A percentile compares a stretch with the other conserved stretches of the same genome.
Evolutionary conservation across 2,113 vertebrate species (phyloP).

Genomic region (Chaetodon trifascialis): DNA sequence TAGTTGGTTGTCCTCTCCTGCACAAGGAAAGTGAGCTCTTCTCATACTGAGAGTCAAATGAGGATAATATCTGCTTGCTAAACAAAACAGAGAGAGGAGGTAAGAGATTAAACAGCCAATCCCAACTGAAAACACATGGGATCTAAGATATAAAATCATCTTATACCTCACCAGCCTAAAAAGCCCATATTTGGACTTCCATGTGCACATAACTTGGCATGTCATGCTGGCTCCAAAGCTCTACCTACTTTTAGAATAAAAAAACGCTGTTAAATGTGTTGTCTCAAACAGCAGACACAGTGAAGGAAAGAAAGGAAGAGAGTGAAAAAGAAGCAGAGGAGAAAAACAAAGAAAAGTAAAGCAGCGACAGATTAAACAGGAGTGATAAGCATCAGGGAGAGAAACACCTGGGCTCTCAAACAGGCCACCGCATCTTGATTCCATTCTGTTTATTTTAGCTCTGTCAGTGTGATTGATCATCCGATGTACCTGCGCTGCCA

Average conservation of each 20-base stretch:
- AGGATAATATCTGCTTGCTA: background rate
- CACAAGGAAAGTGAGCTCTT: background rate
- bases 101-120: background rate
- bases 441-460: conserved; percentile 67
- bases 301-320: background rate
- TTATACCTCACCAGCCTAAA: background rate
- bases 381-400: conserved; percentile 68
- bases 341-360: conserved; percentile 28
- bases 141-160: background rate
- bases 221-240: background rate
- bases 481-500: conserved; percentile 62
- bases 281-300: background rate
- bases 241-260: background rate
- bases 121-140: background rate
- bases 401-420: conserved; percentile 70
- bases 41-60: background rate
- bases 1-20: background rate
- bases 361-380: conserved; percentile 49
- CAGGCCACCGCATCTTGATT: conserved; percentile 58
- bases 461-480: conserved; percentile 76
- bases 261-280: background rate
- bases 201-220: background rate
- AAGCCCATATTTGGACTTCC: background rate
- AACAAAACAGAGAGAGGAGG: background rate
- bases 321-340: background rate